phyloP scores from a whole-genome alignment of 2,888 invertebrate genomes.

The Cataglyphis rosenhaueri region DNA sequence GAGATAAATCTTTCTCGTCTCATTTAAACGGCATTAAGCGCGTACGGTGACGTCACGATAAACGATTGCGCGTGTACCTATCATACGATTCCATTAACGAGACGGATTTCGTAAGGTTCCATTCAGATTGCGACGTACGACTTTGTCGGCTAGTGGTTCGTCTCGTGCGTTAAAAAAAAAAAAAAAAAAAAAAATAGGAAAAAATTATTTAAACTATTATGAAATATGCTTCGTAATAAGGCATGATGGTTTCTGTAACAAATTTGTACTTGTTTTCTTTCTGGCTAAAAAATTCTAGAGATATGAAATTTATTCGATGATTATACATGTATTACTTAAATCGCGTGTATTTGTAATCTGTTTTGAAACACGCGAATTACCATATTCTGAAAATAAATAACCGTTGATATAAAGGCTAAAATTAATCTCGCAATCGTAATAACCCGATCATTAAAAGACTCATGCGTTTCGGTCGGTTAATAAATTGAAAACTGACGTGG shows the following conservation, averaged over 20 bases:
- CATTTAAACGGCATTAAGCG: slow-evolving; percentile 42
- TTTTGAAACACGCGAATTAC: neutral
- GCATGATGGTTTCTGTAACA: neutral
- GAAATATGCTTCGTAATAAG: neutral
- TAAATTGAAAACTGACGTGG: neutral
- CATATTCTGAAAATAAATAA: neutral
- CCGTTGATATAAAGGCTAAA: neutral
- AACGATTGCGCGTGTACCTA: slow-evolving; percentile 32
- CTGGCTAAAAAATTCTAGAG: neutral
- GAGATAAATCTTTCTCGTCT: slow-evolving; percentile 45
- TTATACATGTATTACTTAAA: neutral
- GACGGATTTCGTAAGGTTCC: slow-evolving; percentile 25
- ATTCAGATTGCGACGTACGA: slow-evolving; percentile 16
- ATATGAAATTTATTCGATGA: neutral
- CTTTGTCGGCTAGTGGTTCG: neutral
- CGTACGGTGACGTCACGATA: slow-evolving; percentile 24
- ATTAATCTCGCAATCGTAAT: neutral
- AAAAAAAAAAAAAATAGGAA: neutral
- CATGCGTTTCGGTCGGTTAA: neutral
- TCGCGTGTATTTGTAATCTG: neutral
- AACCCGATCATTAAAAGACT: neutral
- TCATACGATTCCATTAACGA: slow-evolving; percentile 36
- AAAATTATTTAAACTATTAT: neutral
- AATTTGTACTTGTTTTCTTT: neutral
- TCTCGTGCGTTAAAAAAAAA: neutral